Base-by-base conservation (phyloP, 2,888 invertebrate genomes). In the Criorhina ranunculi region DNA sequence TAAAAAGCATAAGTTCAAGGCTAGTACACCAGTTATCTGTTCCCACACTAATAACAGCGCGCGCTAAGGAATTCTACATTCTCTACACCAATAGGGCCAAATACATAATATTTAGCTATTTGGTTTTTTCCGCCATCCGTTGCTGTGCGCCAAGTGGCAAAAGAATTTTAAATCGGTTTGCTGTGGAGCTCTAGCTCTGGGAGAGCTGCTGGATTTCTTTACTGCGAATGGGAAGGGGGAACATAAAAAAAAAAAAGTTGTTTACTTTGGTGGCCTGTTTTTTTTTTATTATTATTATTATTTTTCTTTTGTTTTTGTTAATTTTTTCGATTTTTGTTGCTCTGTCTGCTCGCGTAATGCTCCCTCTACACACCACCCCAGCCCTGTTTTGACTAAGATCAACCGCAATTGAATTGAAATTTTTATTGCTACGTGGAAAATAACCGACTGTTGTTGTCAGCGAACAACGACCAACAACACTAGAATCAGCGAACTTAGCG, bases 1-100 rank as follows among this genome's bases (percentile, higher is more conserved):
- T 82, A 66, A 55, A 51, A 77, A 24, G 70, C 66, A 60, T 77
- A 82, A 82, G 82, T 82, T 82, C 82, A 82, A 82, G 82, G 82
- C 66, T 77, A 72, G 66, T 46, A 82, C 70, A 69, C 42, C 59
- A 60, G 53, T 77, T 53, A 77, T 77, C 77, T 60, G 37, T 72
- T 77, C 51, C 49, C 57, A 70, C 70, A 70, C 62, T 64, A 66
- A 51, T 69, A 59, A 37, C 60, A 60, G 33, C 44, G 60, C 31
- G 33, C 44, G 60, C 31, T 75, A 9, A 40, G 44, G 29, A 62
- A 76, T 69, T 57, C 69, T 59, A 77, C 51, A 70, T 70, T 75
- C 76, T 46, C 75, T 24, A 31, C 51, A 59, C 67, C 60, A 67
- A 62, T 62, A 42, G 33, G 17, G 15, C 51, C 62, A 62, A 73